phyloP scores from a whole-genome alignment of 2,888 invertebrate species.

The Portevinia maculata region DNA sequence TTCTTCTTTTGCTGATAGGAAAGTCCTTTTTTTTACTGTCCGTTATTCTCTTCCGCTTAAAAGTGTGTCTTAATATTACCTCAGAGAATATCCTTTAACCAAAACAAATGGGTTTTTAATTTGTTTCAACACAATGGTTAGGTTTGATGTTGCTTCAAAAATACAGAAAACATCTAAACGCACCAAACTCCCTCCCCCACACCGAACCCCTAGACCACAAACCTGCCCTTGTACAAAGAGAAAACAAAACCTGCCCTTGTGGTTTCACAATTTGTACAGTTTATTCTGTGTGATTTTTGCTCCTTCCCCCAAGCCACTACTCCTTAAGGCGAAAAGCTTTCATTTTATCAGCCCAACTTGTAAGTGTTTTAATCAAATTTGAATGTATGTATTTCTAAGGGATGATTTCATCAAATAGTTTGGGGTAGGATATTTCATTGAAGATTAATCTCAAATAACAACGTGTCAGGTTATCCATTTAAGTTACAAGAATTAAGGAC shows the following conservation, averaged over 20 bases:
- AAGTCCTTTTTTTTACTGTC: conserved; percentile 12
- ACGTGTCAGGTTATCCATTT: conserved; percentile 1
- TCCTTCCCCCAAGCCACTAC: background rate
- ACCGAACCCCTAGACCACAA: conserved; percentile 38
- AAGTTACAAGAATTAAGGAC: background rate
- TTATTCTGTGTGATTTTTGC: conserved; percentile 17
- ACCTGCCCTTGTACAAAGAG: conserved; percentile 36
- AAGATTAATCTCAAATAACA: conserved; percentile 4
- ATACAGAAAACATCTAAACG: background rate
- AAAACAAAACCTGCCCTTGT: conserved; percentile 18
- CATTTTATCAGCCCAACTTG: conserved; percentile 37
- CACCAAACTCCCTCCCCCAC: background rate
- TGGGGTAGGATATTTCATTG: conserved; percentile 23
- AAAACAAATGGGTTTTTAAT: conserved; percentile 83
- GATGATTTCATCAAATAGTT: conserved; percentile 51
- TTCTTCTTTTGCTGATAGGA: conserved; percentile 35
- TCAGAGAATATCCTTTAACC: conserved; percentile 79
- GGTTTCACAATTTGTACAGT: conserved; percentile 19
- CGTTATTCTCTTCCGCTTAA: conserved; percentile 24
- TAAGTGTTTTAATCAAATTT: conserved; percentile 63
- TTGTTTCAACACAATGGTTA: conserved; percentile 77
- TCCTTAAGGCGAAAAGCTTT: background rate
- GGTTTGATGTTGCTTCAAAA: conserved; percentile 48
- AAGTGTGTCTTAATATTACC: conserved; percentile 76
- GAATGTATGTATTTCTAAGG: conserved; percentile 49